A percentile compares a stretch with the other conserved stretches of the same genome.
Evolutionary conservation across 2,113 vertebrate genomes (phyloP).

Genomic region (Tachysurus fulvidraco): DNA sequence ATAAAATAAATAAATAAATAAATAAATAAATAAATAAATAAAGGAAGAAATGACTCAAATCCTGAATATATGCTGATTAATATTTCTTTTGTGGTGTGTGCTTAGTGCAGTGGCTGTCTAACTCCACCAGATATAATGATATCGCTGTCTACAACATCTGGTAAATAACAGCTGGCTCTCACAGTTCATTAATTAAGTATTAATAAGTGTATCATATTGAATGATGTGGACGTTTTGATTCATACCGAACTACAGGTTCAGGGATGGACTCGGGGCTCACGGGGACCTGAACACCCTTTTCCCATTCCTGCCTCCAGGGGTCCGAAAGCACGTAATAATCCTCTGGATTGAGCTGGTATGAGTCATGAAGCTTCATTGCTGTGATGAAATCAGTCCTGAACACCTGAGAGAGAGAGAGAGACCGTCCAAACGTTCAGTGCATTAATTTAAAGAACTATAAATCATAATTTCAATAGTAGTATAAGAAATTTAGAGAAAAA

Average conservation of each 20-base stretch:
- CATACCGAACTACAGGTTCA: conserved; percentile 86
- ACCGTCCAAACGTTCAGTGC: not conserved
- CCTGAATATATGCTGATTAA: not conserved
- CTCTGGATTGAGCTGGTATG: conserved; percentile 90
- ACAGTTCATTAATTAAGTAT: not conserved
- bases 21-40: too few species aligned
- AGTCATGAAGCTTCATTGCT: conserved; percentile 97
- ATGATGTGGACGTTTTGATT: not conserved
- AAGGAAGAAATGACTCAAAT: not conserved
- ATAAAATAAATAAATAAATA: too few species aligned
- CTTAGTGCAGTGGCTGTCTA: not conserved
- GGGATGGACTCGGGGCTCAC: conserved; percentile 93
- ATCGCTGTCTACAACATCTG: not conserved
- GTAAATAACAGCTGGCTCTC: conserved; percentile 7
- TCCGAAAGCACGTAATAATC: conserved; percentile 94
- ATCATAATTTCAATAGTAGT: not conserved
- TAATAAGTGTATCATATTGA: not conserved
- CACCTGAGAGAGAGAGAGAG: conserved; percentile 75
- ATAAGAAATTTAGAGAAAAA: not conserved
- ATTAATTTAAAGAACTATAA: not conserved
- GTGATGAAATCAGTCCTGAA: conserved; percentile 98
- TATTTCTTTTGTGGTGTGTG: not conserved
- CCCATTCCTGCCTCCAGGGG: conserved; percentile 98
- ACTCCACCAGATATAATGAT: not conserved
- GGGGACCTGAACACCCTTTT: conserved; percentile 97